Conservation (phyloP, 2,797 vertebrate species). For the Centroberyx gerrardi region DNA sequence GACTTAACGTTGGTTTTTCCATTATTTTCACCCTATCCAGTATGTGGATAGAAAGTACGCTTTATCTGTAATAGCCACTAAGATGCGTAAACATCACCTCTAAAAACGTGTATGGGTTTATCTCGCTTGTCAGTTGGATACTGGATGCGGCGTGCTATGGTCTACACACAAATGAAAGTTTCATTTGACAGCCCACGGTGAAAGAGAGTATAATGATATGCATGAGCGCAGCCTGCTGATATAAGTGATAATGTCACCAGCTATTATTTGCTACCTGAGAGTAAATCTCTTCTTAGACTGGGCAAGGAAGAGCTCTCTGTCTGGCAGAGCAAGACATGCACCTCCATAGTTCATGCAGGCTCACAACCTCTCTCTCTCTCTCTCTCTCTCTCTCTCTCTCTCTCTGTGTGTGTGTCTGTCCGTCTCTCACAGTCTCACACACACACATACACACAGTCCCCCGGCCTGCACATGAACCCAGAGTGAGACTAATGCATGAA, state of each 20-base stretch:
- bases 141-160: slow-evolving; percentile 29
- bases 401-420: neutral
- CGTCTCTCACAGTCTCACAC: neutral
- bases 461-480: slow-evolving; percentile 21
- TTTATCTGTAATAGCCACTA: slow-evolving; percentile 29
- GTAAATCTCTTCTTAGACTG: slow-evolving; percentile 45
- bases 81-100: slow-evolving; percentile 20
- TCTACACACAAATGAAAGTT: slow-evolving; percentile 47
- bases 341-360: slow-evolving; percentile 26
- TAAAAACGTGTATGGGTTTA: slow-evolving; percentile 39
- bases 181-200: slow-evolving; percentile 41
- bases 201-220: slow-evolving; percentile 41
- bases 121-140: slow-evolving; percentile 33
- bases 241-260: slow-evolving; percentile 58
- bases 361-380: slow-evolving; percentile 16
- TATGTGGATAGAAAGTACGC: neutral
- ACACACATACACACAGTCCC: neutral
- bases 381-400: neutral
- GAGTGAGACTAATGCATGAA: slow-evolving; percentile 18
- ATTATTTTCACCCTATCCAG: slow-evolving; percentile 24
- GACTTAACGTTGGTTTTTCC: neutral
- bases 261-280: slow-evolving; percentile 60
- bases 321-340: slow-evolving; percentile 31
- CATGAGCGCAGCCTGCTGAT: slow-evolving; percentile 53
- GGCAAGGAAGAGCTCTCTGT: slow-evolving; percentile 8